These are phyloP conservation scores for Crossaster papposus DNA, from an alignment of 53 echinoderm and acorn worm species.

Conservation along the genomic window DNA sequence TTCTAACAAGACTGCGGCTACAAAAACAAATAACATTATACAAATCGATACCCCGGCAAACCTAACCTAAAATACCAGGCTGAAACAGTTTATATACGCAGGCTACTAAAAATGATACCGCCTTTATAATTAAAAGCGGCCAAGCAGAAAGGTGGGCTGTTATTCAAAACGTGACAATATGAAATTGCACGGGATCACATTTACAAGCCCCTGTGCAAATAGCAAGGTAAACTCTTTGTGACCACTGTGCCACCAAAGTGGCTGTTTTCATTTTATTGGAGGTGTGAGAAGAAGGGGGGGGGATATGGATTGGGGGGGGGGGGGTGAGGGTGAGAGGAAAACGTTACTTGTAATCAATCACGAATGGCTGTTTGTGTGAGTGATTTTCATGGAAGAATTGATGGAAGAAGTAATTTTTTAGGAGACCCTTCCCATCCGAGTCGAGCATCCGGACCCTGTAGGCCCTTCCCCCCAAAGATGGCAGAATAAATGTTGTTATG, in stretches of 20 bases:
- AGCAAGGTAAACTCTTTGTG: background rate
- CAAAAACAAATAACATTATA: conserved; percentile 2
- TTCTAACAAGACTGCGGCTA: background rate
- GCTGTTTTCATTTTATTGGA: background rate
- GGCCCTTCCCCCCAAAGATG: background rate
- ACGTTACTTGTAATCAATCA: conserved; percentile 12
- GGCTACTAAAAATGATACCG: conserved; percentile 38
- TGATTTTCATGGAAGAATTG: background rate
- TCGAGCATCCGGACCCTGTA: background rate
- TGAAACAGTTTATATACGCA: background rate
- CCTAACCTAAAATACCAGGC: background rate
- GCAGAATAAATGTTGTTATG: background rate
- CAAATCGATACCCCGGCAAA: conserved; percentile 5
- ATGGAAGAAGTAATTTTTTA: background rate
- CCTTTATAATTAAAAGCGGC: conserved; percentile 52
- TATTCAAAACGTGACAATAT: conserved; percentile 28
- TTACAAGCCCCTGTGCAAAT: background rate
- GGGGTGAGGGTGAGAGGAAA: background rate
- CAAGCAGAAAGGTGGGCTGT: conserved; percentile 38
- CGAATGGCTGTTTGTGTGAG: background rate
- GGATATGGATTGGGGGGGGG: background rate
- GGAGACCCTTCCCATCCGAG: background rate
- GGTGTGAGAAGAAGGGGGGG: background rate
- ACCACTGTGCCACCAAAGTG: conserved; percentile 6
- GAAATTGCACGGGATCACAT: conserved; percentile 18